Evolutionary conservation across 30 jellyfish, hydroid and myxozoan species (phyloP).

Genomic region (Cassiopea xamachana): DNA sequence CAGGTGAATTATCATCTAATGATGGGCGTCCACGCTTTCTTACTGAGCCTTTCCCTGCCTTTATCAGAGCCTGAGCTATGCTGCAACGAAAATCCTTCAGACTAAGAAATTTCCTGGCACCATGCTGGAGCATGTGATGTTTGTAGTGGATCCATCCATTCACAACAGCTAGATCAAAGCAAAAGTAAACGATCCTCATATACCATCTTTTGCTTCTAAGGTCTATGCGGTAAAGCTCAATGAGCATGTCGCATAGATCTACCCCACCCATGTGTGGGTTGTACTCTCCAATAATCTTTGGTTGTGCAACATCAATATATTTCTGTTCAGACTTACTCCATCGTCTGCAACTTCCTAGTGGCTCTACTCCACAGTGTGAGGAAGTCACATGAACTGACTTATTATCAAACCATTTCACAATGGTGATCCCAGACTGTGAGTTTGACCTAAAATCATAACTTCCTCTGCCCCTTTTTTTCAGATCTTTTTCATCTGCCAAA

Average conservation of each 20-base stretch:
- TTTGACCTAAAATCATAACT: constrained; percentile 57
- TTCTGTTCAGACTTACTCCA: constrained; percentile 45
- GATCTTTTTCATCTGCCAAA: constrained; percentile 60
- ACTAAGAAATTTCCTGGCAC: not conserved
- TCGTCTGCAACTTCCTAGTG: constrained; percentile 44
- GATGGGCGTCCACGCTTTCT: constrained; percentile 59
- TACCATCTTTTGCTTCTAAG: constrained; percentile 63
- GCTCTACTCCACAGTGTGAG: constrained; percentile 75
- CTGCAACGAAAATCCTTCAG: not conserved
- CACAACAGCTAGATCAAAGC: constrained; percentile 69
- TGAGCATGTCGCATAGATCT: constrained; percentile 80
- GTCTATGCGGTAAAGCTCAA: constrained; percentile 68
- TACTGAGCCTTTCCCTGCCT: constrained; percentile 6
- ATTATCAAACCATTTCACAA: constrained; percentile 77
- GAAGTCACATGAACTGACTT: constrained; percentile 70
- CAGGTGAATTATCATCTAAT: constrained; percentile 19
- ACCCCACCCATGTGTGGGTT: constrained; percentile 79
- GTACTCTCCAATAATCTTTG: constrained; percentile 38
- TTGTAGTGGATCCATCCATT: constrained; percentile 71
- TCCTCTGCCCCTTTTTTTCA: constrained; percentile 65
- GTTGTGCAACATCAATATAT: constrained; percentile 9
- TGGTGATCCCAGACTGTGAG: constrained; percentile 62
- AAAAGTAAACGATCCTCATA: constrained; percentile 60
- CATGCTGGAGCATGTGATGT: constrained; percentile 34
- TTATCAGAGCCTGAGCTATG: not conserved